Evolutionary conservation across 2,113 vertebrate species (phyloP).

Genomic region (Rhadina sibilatrix): DNA sequence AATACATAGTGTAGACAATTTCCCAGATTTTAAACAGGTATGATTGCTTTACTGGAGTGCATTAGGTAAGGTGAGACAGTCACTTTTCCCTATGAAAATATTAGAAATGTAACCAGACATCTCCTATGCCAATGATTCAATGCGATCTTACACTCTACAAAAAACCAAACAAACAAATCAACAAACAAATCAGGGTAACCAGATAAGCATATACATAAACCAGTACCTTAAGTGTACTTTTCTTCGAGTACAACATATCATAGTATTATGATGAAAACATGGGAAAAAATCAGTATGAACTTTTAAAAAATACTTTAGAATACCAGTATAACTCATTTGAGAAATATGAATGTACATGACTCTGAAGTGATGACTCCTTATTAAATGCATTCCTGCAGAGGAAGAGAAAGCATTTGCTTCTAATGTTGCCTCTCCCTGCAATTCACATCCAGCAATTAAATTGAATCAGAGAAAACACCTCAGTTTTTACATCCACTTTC

Average conservation of each 20-base stretch:
- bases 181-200: not conserved
- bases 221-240: not conserved
- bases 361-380: not conserved
- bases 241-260: not conserved
- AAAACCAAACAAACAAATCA: not conserved
- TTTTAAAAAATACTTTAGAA: not conserved
- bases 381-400: not conserved
- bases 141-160: not conserved
- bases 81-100: not conserved
- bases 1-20: not conserved
- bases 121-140: not conserved
- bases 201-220: not conserved
- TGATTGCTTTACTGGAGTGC: not conserved
- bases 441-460: not conserved
- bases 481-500: not conserved
- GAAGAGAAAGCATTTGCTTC: not conserved
- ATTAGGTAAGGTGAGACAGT: not conserved
- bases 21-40: not conserved
- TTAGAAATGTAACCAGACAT: not conserved
- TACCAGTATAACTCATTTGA: not conserved
- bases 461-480: not conserved
- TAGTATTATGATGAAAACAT: not conserved
- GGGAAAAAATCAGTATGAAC: not conserved
- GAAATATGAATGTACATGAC: not conserved
- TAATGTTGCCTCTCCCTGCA: not conserved